A percentile compares a stretch with the other conserved stretches of the same genome.
Evolutionary conservation across 2,113 vertebrate species (phyloP).

Genomic region (Entomyzon cyanotis): DNA sequence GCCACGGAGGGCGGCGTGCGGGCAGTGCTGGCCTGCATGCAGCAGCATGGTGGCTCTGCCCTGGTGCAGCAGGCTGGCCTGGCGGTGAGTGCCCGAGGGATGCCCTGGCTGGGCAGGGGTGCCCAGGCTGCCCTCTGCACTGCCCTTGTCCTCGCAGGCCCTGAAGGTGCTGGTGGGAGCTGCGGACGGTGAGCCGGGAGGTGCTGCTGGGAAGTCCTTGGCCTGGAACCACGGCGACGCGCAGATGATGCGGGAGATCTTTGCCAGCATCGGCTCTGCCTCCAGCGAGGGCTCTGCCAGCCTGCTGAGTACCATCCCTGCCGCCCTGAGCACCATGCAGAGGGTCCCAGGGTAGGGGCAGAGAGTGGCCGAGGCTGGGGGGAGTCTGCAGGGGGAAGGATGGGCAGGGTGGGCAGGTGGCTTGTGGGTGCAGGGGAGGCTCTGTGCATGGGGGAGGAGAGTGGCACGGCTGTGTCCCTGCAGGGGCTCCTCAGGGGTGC

Average conservation of each 20-base stretch:
- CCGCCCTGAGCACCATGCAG: slow-evolving; percentile 85
- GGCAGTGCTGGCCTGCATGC: slow-evolving; percentile 88
- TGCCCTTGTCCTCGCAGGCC: slow-evolving; percentile 66
- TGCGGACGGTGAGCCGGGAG: slow-evolving; percentile 77
- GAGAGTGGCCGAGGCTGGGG: not conserved
- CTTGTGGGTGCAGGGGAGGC: not conserved
- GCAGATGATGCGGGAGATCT: slow-evolving; percentile 93
- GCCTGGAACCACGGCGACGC: slow-evolving; percentile 80
- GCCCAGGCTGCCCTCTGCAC: not conserved
- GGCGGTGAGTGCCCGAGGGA: slow-evolving; percentile 75
- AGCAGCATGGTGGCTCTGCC: slow-evolving; percentile 74
- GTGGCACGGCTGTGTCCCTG: not conserved
- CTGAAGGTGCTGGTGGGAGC: slow-evolving; percentile 90
- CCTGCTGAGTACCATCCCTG: slow-evolving; percentile 82
- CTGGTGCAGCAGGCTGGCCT: slow-evolving; percentile 88
- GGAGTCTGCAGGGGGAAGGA: rapidly evolving
- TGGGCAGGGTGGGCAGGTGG: not conserved
- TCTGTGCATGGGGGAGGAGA: not conserved
- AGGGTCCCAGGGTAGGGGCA: slow-evolving; percentile 78
- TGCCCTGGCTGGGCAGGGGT: rapidly evolving
- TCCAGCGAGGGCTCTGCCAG: slow-evolving; percentile 78
- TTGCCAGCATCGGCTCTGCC: slow-evolving; percentile 93
- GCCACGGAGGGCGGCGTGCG: slow-evolving; percentile 90
- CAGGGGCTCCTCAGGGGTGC: slow-evolving; percentile 83
- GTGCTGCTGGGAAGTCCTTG: slow-evolving; percentile 44